Base-by-base conservation (phyloP, 2,888 invertebrate genomes). In the Calameuta idolon region DNA sequence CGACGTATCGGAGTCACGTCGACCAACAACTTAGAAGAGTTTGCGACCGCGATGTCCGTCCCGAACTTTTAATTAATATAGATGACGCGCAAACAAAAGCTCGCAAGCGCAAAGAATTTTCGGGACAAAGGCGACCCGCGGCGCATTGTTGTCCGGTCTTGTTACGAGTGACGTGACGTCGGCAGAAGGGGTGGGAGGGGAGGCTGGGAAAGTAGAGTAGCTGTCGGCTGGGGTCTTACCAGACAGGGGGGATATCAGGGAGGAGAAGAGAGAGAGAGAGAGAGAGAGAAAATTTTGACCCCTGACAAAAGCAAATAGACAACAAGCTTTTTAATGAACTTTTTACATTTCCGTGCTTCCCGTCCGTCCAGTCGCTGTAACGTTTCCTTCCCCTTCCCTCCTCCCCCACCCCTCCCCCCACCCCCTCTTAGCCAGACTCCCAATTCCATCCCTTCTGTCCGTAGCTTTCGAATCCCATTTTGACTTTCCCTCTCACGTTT, bases 21-120 rank as follows among this genome's bases (percentile, higher is more conserved):
- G 1, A 33, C 71, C 23, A 9, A 71, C n/a, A 30, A 4, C 12
- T 12, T 5, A 5, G 31, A 71, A 5, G 55, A 23, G 23, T 55
- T 55, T 55, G 55, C 55, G 23, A 55, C 23, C 1, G 23, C 55
- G 55, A 23, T 23, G 55, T 55, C 55, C 55, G 71, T 74, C 81
- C 84, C 83, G 87, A 89, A 88, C 84, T 89, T 89, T 89, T 88
- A 89, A 89, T 89, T 89, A 89, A 87, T 89, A 87, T 86, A 84
- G 83, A 85, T 86, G 84, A 86, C 85, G 84, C 83, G 85, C 80
- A 82, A 81, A 86, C 86, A 86, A 86, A 86, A 76, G 77, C 84
- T 83, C 80, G 77, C 82, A 78, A 79, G 83, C 82, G 84, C 79
- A 85, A 87, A 87, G 87, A 85, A 87, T 85, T 87, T 74, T 85